A percentile compares a stretch with the other conserved stretches of the same genome.
Evolutionary conservation across 1,140 invertebrate genomes (phyloP).

Genomic region (Episyrphus balteatus): DNA sequence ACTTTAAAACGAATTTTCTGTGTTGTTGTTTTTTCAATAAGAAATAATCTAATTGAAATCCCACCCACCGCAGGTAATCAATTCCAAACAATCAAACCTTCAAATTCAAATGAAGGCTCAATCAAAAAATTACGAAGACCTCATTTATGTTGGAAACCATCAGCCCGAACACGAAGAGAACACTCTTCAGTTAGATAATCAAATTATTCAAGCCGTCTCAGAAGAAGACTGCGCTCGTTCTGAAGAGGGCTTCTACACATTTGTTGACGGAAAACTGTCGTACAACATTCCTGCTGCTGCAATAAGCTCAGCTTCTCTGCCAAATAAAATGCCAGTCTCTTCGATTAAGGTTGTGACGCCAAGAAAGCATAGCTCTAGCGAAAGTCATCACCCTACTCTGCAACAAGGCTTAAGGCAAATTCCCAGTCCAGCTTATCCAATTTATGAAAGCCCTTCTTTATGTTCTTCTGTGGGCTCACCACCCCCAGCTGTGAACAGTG

Average conservation of each 20-base stretch:
- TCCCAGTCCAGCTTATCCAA: constrained; percentile 25
- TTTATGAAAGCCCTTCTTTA: constrained; percentile 26
- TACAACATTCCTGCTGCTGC: background rate
- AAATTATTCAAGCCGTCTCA: too few species aligned
- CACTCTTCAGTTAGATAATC: too few species aligned
- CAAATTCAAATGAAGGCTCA: background rate
- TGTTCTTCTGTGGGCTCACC: constrained; percentile 31
- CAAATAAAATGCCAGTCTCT: background rate
- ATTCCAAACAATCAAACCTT: constrained; percentile 20
- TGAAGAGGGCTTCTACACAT: constrained; percentile 18
- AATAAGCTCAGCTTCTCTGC: background rate
- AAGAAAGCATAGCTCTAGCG: constrained; percentile 3
- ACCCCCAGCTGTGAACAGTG: constrained; percentile 24
- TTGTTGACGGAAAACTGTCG: constrained; percentile 23
- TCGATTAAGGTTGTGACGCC: constrained; percentile 6
- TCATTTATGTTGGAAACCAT: too few species aligned
- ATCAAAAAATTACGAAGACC: background rate
- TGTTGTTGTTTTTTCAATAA: background rate
- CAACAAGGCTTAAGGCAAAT: constrained; percentile 19
- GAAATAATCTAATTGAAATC: background rate
- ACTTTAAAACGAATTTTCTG: background rate
- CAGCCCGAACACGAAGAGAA: too few species aligned
- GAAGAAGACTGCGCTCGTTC: too few species aligned
- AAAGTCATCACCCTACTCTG: constrained; percentile 14
- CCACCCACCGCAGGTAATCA: constrained; percentile 20